These are phyloP conservation scores for Oxyura jamaicensis DNA, from an alignment of 2,113 vertebrate species.

Conservation along the genomic window DNA sequence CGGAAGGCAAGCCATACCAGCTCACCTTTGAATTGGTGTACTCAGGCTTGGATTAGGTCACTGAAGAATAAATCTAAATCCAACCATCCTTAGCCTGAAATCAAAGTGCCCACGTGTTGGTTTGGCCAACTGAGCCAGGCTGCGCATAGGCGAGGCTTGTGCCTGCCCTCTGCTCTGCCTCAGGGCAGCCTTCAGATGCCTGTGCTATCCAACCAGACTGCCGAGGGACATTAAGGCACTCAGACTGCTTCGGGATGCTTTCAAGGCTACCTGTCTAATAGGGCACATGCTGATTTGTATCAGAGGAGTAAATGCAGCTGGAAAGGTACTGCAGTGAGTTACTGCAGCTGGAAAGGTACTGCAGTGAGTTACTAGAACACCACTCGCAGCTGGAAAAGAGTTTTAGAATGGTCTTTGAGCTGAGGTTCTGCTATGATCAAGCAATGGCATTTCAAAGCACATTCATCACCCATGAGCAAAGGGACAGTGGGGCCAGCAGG, in stretches of 20 bases:
- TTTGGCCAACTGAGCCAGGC: not conserved
- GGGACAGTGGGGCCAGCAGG: no score
- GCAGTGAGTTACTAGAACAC: not conserved
- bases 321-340: not conserved
- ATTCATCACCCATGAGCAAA: not conserved
- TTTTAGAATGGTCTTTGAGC: not conserved
- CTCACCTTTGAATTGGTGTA: slow-evolving; percentile 3
- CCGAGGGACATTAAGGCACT: not conserved
- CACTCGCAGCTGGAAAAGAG: not conserved
- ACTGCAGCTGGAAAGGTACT: no score
- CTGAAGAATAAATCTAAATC: not conserved
- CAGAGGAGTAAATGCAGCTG: not conserved
- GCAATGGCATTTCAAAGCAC: not conserved
- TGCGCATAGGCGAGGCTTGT: not conserved
- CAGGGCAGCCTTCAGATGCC: not conserved
- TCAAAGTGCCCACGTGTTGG: accelerated
- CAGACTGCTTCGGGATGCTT: not conserved
- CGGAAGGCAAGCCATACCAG: slow-evolving; percentile 1
- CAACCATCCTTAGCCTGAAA: not conserved
- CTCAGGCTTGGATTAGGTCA: not conserved
- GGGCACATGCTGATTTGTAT: not conserved
- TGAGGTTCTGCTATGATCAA: not conserved
- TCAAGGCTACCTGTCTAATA: not conserved
- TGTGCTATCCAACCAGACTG: accelerated
- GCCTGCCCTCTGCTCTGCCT: not conserved